Percentiles rank a stretch among this genome's conserved stretches.
These are phyloP conservation scores for Drosophila phalerata DNA, from an alignment of 2,888 invertebrate genomes.

Conservation along the genomic window DNA sequence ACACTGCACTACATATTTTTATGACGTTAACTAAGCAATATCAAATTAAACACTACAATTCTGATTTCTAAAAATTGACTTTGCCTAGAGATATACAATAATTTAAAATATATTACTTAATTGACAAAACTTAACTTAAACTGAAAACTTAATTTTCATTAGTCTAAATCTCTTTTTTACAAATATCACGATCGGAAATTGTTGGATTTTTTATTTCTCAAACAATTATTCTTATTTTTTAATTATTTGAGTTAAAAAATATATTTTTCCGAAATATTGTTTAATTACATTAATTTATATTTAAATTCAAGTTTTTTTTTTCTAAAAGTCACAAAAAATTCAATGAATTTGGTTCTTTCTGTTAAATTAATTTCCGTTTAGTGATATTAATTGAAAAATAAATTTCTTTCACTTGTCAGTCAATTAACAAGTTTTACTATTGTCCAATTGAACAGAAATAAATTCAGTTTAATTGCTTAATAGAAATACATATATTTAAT, in stretches of 20 bases:
- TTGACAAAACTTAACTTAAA: too few species aligned
- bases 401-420: constrained; percentile 2
- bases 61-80: too few species aligned
- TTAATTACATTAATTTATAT: neutral
- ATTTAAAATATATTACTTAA: too few species aligned
- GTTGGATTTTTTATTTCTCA: neutral
- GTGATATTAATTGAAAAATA: constrained; percentile 11
- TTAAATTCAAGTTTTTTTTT: neutral
- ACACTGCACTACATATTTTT: constrained; percentile 4
- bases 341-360: neutral
- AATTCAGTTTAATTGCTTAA: constrained; percentile 22
- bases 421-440: constrained; percentile 16
- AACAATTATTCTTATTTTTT: neutral
- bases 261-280: too few species aligned
- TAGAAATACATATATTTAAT: constrained; percentile 8
- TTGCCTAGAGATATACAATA: too few species aligned
- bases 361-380: neutral
- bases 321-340: neutral
- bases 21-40: neutral
- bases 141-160: too few species aligned
- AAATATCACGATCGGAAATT: neutral
- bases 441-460: constrained; percentile 12
- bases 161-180: too few species aligned
- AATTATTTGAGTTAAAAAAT: too few species aligned
- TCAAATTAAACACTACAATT: neutral